phyloP scores from a whole-genome alignment of 1,140 invertebrate species.

The Leptopilina boulardi region DNA sequence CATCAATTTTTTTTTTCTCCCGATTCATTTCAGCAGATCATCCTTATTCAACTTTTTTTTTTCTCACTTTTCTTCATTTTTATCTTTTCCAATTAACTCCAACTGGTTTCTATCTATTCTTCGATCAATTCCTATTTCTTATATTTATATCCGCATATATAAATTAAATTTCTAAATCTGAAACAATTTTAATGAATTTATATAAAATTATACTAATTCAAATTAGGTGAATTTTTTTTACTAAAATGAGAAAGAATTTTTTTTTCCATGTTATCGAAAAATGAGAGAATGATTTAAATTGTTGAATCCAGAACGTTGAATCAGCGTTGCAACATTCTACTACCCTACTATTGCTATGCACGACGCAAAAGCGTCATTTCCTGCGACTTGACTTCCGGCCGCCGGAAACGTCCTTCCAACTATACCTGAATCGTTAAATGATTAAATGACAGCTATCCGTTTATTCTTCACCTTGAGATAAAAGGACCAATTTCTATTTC shows the following conservation, averaged over 20 bases:
- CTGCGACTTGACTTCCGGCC: constrained; percentile 65
- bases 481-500: background rate
- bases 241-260: too few relatives aligned
- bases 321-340: constrained; percentile 34
- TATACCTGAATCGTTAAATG: constrained; percentile 51
- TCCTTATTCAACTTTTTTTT: background rate
- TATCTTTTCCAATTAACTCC: background rate
- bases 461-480: constrained; percentile 18
- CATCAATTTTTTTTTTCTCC: background rate
- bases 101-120: background rate
- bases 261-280: too few relatives aligned
- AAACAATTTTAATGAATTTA: too few relatives aligned
- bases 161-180: too few relatives aligned
- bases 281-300: background rate
- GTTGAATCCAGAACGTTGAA: constrained; percentile 23
- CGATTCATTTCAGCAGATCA: background rate
- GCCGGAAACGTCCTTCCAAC: constrained; percentile 64
- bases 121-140: background rate
- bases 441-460: constrained; percentile 27
- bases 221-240: too few relatives aligned
- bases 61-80: background rate
- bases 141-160: too few relatives aligned
- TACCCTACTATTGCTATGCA: constrained; percentile 57
- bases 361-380: constrained; percentile 55
- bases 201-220: too few relatives aligned